Percentiles rank a stretch among this genome's conserved stretches.
Evolutionary conservation across 1,140 invertebrate species (phyloP).

Genomic region (Bombus polaris): DNA sequence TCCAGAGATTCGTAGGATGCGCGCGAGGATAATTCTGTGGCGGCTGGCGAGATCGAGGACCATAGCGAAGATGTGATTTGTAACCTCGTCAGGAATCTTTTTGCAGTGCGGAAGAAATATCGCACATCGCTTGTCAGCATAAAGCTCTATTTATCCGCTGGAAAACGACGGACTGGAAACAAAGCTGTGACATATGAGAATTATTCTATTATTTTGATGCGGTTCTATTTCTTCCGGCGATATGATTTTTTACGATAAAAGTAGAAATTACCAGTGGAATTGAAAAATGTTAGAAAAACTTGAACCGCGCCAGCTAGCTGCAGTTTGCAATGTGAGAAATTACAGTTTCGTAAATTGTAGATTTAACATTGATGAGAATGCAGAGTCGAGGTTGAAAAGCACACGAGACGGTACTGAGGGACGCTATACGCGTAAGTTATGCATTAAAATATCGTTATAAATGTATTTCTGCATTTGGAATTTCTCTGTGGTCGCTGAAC

Average conservation of each 20-base stretch:
- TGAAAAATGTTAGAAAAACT: background rate
- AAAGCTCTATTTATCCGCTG: background rate
- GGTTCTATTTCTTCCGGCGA: background rate
- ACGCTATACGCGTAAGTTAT: background rate
- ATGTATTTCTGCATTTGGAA: background rate
- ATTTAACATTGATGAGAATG: background rate
- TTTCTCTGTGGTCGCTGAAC: background rate
- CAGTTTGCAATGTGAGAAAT: too few relatives aligned
- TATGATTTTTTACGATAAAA: too few relatives aligned
- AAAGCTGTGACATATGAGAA: background rate
- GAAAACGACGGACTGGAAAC: background rate
- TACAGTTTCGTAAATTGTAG: background rate
- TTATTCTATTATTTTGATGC: background rate
- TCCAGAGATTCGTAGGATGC: background rate
- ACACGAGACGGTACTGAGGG: too few relatives aligned
- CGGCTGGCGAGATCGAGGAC: background rate
- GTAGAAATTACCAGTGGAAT: background rate
- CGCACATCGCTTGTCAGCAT: background rate
- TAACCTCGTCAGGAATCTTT: slow-evolving; percentile 1
- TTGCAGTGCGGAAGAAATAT: background rate
- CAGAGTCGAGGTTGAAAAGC: background rate
- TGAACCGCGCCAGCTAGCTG: too few relatives aligned
- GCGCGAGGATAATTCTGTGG: slow-evolving; percentile 34
- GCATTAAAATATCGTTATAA: slow-evolving; percentile 3
- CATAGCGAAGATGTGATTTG: slow-evolving; percentile 5